Evolutionary conservation across 1,140 invertebrate genomes (phyloP).

Genomic region (Drosophila ananassae): DNA sequence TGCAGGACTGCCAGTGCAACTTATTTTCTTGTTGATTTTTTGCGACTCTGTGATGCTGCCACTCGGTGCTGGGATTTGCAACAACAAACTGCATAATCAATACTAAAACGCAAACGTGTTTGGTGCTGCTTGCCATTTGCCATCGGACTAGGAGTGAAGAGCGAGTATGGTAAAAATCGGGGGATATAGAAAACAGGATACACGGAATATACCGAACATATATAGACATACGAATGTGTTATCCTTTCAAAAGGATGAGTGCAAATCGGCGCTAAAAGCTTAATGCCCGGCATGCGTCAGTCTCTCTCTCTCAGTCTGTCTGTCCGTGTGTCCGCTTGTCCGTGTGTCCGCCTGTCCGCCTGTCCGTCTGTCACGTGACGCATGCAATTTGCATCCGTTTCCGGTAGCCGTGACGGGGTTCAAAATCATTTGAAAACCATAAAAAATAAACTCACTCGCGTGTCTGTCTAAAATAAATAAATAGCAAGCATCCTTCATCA

Average conservation of each 20-base stretch:
- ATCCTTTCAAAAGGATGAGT: slow-evolving; percentile 2
- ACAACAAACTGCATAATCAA: slow-evolving; percentile 81
- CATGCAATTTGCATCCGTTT: slow-evolving; percentile 82
- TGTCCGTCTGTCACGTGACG: slow-evolving; percentile 76
- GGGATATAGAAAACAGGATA: slow-evolving; percentile 1
- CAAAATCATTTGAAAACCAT: slow-evolving; percentile 83
- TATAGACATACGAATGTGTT: background rate
- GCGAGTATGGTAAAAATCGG: slow-evolving; percentile 46
- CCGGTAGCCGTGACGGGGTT: slow-evolving; percentile 62
- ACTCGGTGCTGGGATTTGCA: slow-evolving; percentile 61
- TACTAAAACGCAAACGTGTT: slow-evolving; percentile 75
- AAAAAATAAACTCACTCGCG: slow-evolving; percentile 76
- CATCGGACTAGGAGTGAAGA: slow-evolving; percentile 44
- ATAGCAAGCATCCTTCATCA: slow-evolving; percentile 35
- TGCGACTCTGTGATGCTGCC: slow-evolving; percentile 3
- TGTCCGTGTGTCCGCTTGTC: slow-evolving; percentile 39
- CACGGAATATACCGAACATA: background rate
- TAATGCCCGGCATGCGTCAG: slow-evolving; percentile 64
- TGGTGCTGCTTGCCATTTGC: slow-evolving; percentile 58
- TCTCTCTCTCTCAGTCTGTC: background rate
- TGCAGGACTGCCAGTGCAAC: slow-evolving; percentile 7
- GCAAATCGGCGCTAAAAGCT: slow-evolving; percentile 74
- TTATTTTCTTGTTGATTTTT: slow-evolving; percentile 7
- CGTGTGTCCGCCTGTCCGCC: slow-evolving; percentile 22
- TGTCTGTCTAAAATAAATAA: slow-evolving; percentile 77